Evolutionary conservation across 2,888 invertebrate genomes (phyloP), one percentile per base, ranked within the genome.

Genomic region (Eupithecia tripunctaria): DNA sequence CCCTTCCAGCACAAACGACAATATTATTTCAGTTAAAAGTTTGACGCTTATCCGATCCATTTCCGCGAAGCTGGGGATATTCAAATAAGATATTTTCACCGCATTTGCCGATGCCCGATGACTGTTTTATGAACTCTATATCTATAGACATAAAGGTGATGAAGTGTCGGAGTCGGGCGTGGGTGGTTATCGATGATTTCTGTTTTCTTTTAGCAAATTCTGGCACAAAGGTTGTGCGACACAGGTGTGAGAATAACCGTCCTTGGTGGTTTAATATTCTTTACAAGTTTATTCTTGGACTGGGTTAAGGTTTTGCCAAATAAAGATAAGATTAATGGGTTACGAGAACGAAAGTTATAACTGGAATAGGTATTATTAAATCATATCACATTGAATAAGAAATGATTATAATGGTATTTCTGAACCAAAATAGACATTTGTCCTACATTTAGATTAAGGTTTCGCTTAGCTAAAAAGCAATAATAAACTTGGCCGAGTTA

Each of bases 11-110:
- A 85, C 86, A 86, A 87, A 88, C 86, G 87, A 88, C 86, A 89
- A 89, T 90, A 89, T 89, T 89, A 89, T 90, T 90, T 89, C 88
- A 89, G 89, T 89, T 90, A 90, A 90, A 90, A 90, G 88, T 90
- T 89, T 83, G 83, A 81, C 84, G 84, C 85, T 89, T 87, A 89
- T 88, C 86, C 89, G 86, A 87, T 89, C 89, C 88, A 86, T 89
- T 88, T 86, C 86, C 82, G 80, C 78, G 82, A 81, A 83, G 82
- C 82, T 82, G 81, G 83, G 78, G 85, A 86, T 89, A 90, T 90
- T 90, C 88, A 89, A 90, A 90, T 89, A 87, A 86, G 89, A 87
- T 86, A 86, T 87, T 85, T 86, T 87, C 86, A 84, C 84, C 83
- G 83, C 82, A 80, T 82, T 84, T 82, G 77, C 80, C 83, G 79